Evolutionary conservation across 2,888 invertebrate species (phyloP).

Genomic region (Dryocosmus kuriphilus): DNA sequence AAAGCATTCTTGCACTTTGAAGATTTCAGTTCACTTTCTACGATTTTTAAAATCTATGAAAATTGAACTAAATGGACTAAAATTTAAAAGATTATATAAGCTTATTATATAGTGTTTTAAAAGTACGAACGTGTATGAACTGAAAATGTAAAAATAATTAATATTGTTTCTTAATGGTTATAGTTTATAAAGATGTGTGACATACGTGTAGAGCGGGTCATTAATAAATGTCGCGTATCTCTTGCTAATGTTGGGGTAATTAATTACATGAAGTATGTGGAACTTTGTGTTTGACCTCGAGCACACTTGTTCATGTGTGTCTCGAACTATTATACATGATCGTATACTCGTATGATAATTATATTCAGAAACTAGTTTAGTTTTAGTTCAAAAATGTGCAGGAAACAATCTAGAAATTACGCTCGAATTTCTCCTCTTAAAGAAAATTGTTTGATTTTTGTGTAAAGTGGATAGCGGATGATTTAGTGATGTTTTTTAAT

Average conservation of each 20-base stretch:
- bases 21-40: no score
- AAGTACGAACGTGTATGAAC: background rate
- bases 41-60: no score
- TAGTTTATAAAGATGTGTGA: background rate
- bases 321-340: slow-evolving; percentile 28
- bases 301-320: slow-evolving; percentile 30
- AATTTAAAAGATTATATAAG: no score
- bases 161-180: background rate
- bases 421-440: background rate
- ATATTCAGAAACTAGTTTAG: background rate
- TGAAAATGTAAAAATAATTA: background rate
- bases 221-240: slow-evolving; percentile 36
- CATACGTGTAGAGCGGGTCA: background rate
- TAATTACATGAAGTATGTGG: slow-evolving; percentile 35
- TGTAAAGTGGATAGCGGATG: background rate
- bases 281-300: slow-evolving; percentile 33
- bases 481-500: background rate
- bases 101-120: no score
- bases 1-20: no score
- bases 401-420: background rate
- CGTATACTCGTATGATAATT: background rate
- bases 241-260: slow-evolving; percentile 27
- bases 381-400: background rate
- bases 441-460: background rate
- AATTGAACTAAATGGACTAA: no score